phyloP scores from a whole-genome alignment of 2,113 vertebrate genomes.

The Smithornis capensis region DNA sequence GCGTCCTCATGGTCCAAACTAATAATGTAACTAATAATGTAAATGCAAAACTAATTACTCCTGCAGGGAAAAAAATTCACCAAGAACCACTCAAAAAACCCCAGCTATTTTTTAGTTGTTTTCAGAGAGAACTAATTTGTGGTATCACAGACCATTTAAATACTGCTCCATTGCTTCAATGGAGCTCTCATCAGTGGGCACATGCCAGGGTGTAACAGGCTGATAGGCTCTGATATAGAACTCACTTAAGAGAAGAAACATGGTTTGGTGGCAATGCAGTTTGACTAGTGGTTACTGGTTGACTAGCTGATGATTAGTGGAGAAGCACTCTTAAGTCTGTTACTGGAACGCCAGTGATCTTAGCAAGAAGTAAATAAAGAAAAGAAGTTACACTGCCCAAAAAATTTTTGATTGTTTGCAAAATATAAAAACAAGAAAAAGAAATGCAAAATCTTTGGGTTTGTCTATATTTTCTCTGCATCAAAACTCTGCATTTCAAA shows the following conservation, averaged over 20 bases:
- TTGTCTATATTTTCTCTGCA: not conserved
- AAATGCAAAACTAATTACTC: not conserved
- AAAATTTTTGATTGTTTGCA: not conserved
- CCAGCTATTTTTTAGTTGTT: not conserved
- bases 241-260: not conserved
- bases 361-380: not conserved
- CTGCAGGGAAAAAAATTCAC: not conserved
- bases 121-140: not conserved
- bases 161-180: not conserved
- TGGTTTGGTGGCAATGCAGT: not conserved
- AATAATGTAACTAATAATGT: not conserved
- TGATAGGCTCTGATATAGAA: not conserved
- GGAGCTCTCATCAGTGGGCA: not conserved
- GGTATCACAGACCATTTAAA: not conserved
- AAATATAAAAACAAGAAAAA: not conserved
- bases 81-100: accelerated
- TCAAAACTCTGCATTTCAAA: not conserved
- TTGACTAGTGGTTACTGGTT: not conserved
- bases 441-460: not conserved
- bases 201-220: not conserved
- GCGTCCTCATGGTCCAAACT: not conserved
- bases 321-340: not conserved
- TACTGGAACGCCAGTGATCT: not conserved
- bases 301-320: not conserved
- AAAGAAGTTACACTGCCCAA: not conserved